Base-by-base conservation (phyloP, 2,113 vertebrate species). In the Pimephales promelas region DNA sequence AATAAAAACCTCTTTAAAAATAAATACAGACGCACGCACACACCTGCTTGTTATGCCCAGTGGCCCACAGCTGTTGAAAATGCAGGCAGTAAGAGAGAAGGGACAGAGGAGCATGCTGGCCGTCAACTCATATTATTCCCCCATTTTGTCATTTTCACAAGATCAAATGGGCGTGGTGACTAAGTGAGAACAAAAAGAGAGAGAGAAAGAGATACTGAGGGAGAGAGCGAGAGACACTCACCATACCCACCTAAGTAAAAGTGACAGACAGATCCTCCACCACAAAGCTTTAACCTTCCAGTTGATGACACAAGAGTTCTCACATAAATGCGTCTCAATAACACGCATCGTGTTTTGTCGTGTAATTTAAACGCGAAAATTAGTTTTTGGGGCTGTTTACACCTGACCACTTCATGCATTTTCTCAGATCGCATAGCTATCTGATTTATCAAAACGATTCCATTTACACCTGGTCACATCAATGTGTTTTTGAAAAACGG, bases 91-190 rank as follows among this genome's bases (percentile, higher is more conserved):
- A 78, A 28, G 62, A 66, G 72, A 66, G 31, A 76, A 45, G 86
- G 85, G 84, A 89, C 86, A 84, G 86, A 82, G 85, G 85, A 72
- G 76, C 89, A 88, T 71, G 89, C 84, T 83, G 82, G 79, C 84
- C 28, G 88, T 92, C 90, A 45, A 77, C 86, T 47, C 52, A 75
- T 64, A 89, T 92, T 90, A 92, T 71, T 64, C 47, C 26, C 57
- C 70, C 13, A 68, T 90, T 91, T 89, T 36, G 57, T 93, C 92
- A 89, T 84, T 70, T 54, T 62, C 83, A 79, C 61, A 61, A 59
- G 88, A 91, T 91, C 90, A 90, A 90, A 87, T 90, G 85, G 49
- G n/a, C 14, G 68, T 43, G 40, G 54, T 34, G 70, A 62, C 52
- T 74, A 59, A 74, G 70, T 83, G 43, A 26, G 66, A 59, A 70